Evolutionary conservation across 37 sponge, comb jelly and placozoan species (phyloP), one percentile per base, ranked within the genome.

Genomic region (Chondrosia reniformis): DNA sequence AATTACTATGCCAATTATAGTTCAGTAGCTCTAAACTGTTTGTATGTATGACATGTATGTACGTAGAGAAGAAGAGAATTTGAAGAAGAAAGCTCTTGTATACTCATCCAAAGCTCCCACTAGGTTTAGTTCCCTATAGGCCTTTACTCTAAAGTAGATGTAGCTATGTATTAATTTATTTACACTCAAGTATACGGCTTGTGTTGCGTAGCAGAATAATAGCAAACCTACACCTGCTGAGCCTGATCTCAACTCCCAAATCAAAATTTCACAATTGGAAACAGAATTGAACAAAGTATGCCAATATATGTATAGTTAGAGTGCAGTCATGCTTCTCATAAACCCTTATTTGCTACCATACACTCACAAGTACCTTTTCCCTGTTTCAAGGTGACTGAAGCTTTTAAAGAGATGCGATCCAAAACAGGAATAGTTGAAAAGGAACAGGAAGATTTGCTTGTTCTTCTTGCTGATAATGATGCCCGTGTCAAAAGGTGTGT

Each of bases 401-500:
- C 21, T 7, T 69, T 21, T 25, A 31, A 57, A 28, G 82, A 84
- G 44, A 15, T 84, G 39, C 17, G 76, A 71, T 58, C 34, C 24
- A 86, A 79, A 46, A 61, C 80, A 24, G 75, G 81, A 38, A 76
- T 43, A 15, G 45, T 89, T 59, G 86, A 92, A 55, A 75, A 86
- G 43, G 94, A 96, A 44, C 87, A 84, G 79, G 94, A 96, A n/a
- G 97, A 96, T 30, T 79, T 96, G 31, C 79, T 92, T 25, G 86
- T 93, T 10, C 80, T 96, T 25, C 65, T 96, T 25, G 85, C 93
- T 7, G 86, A 96, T 19, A 82, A 93, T 40, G 93, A 92, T 62
- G 36, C 49, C 22, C 81, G 82, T 28, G 36, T 75, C 0, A 83
- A 78, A 40, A 77, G 79, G n/a, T n/a, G n/a, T n/a, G n/a, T n/a